These are phyloP conservation scores for Pollenia griseotomentosa DNA, from an alignment of 2,888 invertebrate genomes.

Conservation along the genomic window DNA sequence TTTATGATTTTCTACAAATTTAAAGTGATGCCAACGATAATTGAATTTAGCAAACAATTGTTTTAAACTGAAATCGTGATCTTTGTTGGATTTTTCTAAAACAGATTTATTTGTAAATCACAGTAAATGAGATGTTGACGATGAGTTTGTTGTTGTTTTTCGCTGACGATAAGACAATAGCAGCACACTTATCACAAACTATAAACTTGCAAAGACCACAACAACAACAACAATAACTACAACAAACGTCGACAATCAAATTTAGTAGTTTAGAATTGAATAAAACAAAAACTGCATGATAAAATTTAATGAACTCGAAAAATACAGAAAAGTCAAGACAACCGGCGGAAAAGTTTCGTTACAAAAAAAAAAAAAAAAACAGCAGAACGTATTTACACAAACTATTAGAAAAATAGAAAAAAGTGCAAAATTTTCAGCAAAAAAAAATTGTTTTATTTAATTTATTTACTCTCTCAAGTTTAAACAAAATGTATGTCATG, in stretches of 20 bases:
- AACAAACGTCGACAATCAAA: conserved; percentile 55
- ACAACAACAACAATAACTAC: conserved; percentile 20
- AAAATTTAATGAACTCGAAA: conserved; percentile 43
- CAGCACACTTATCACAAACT: conserved; percentile 64
- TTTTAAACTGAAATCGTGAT: conserved; percentile 73
- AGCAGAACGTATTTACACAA: no score
- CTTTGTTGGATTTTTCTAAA: conserved; percentile 60
- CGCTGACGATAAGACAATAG: conserved; percentile 55
- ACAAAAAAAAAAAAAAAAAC: conserved; percentile 8
- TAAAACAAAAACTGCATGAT: conserved; percentile 50
- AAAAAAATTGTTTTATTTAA: conserved; percentile 58
- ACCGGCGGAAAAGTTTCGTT: conserved; percentile 62
- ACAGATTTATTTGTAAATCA: conserved; percentile 66
- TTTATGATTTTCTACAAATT: conserved; percentile 18
- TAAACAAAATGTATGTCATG: conserved; percentile 69
- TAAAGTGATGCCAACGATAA: conserved; percentile 73
- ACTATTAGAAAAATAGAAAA: conserved; percentile 3
- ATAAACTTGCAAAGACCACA: conserved; percentile 28
- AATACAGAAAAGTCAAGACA: conserved; percentile 28
- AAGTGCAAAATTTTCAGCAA: conserved; percentile 10
- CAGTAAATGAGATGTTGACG: conserved; percentile 50
- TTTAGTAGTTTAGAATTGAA: conserved; percentile 56
- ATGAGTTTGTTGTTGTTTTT: neutral
- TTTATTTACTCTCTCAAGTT: conserved; percentile 66
- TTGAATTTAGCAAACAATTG: conserved; percentile 73